phyloP scores from a whole-genome alignment of 2,888 invertebrate species.

The Polymixis flavicincta region DNA sequence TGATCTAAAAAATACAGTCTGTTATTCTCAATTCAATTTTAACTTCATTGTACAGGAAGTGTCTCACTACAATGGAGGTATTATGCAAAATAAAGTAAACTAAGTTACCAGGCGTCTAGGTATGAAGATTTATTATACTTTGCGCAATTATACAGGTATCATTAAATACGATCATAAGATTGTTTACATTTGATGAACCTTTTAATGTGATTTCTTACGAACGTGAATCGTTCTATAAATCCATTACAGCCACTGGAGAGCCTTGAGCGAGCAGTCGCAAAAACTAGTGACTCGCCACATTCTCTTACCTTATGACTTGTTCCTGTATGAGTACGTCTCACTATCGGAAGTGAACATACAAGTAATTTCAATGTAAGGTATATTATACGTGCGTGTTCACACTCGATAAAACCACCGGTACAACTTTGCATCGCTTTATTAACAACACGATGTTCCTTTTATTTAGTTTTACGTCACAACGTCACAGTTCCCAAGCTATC shows the following conservation, averaged over 20 bases:
- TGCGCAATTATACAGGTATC: slow-evolving; percentile 36
- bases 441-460: slow-evolving; percentile 56
- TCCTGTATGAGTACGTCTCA: slow-evolving; percentile 49
- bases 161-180: slow-evolving; percentile 25
- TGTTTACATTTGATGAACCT: slow-evolving; percentile 46
- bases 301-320: slow-evolving; percentile 74
- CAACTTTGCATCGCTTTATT: slow-evolving; percentile 61
- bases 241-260: slow-evolving; percentile 67
- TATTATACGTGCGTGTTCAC: slow-evolving; percentile 20
- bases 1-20: not conserved
- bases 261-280: slow-evolving; percentile 78
- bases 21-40: not conserved
- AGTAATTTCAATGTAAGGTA: not conserved
- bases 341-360: slow-evolving; percentile 69
- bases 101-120: slow-evolving; percentile 8
- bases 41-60: slow-evolving; percentile 39
- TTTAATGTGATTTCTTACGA: slow-evolving; percentile 51
- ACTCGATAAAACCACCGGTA: slow-evolving; percentile 37
- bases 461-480: slow-evolving; percentile 78
- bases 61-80: slow-evolving; percentile 47
- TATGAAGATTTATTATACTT: slow-evolving; percentile 36
- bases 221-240: slow-evolving; percentile 69
- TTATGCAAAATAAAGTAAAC: slow-evolving; percentile 43
- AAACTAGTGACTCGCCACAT: slow-evolving; percentile 77
- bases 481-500: slow-evolving; percentile 86